Conservation (phyloP, 2,888 invertebrate species). For the Oligia fasciuncula region DNA sequence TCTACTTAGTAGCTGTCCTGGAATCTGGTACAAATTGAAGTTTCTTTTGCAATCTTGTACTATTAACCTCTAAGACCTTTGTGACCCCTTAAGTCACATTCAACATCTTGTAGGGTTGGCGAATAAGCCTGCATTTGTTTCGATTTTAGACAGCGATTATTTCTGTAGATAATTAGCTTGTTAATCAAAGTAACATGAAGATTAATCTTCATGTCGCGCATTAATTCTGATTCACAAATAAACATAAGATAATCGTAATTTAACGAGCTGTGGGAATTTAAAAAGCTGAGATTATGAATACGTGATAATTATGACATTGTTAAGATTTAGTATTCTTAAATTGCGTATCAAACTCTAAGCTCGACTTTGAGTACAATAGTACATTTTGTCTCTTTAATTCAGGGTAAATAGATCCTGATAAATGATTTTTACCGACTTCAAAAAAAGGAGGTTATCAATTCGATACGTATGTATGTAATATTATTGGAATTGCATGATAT, state of each 20-base stretch:
- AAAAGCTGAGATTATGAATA: not conserved
- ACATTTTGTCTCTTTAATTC: not conserved
- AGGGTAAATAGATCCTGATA: too few species aligned
- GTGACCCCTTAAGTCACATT: conserved; percentile 38
- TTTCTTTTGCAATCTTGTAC: conserved; percentile 33
- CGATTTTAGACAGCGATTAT: conserved; percentile 30
- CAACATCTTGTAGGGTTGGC: conserved; percentile 37
- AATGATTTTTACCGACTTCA: too few species aligned
- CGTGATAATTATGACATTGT: not conserved
- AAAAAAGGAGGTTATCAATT: too few species aligned
- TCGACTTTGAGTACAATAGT: not conserved
- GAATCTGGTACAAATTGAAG: conserved; percentile 23
- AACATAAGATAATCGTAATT: conserved; percentile 14
- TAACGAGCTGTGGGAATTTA: conserved; percentile 19
- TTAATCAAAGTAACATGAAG: conserved; percentile 5
- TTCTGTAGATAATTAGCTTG: conserved; percentile 31
- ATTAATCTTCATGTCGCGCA: conserved; percentile 18
- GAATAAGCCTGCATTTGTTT: conserved; percentile 20
- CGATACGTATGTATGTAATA: too few species aligned
- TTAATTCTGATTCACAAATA: conserved; percentile 24
- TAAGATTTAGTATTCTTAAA: not conserved
- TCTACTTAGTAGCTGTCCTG: not conserved
- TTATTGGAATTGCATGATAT: too few species aligned
- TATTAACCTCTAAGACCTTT: conserved; percentile 39
- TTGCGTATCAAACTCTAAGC: not conserved